Base-by-base conservation (phyloP, 2,113 vertebrate species). In the Psephotus haematonotus region DNA sequence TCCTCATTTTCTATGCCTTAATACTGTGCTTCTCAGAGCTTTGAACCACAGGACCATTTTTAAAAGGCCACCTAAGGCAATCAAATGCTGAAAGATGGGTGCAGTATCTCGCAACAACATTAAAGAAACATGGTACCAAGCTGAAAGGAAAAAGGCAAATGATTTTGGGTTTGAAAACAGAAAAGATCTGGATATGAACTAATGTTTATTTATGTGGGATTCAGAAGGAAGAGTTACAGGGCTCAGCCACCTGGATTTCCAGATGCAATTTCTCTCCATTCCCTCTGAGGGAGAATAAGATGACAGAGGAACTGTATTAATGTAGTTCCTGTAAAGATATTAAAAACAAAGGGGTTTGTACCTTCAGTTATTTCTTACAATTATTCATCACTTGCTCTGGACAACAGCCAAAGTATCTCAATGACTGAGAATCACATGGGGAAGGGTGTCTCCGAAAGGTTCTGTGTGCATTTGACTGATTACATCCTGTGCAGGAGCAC, bases 251-350 rank as follows among this genome's bases (percentile, higher is more conserved):
- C 74, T 96, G 95, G 82, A 94, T 96, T 94, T 93, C 91, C 75
- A 43, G 53, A 83, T 44, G 18, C 53, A 76, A 18, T 85, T 94
- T 72, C 47, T 87, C 44, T 86, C 74, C 35, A 31, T 93, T 94
- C 67, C 91, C 92, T 71, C 88, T 96, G 93, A 72, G 92, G 95
- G 93, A 92, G 60, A 70, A 62, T 43, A 91, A 91, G 85, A 89
- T 46, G 35, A 53, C 33, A 78, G 92, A 93, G 83, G 41, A 81
- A 67, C 55, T 70, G 85, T 91, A 86, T 95, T 96, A 77, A 92
- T 33, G 71, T 94, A 65, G 90, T 96, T 96, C 94, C 95, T 94
- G 59, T 96, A 94, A 89, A 94, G 75, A 91, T 92, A 71, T 87
- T 96, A 87, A 92, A 93, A 95, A 71, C 77, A 92, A 95, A 92